Evolutionary conservation across 2,797 vertebrate genomes (phyloP).

Genomic region (Periparus ater): DNA sequence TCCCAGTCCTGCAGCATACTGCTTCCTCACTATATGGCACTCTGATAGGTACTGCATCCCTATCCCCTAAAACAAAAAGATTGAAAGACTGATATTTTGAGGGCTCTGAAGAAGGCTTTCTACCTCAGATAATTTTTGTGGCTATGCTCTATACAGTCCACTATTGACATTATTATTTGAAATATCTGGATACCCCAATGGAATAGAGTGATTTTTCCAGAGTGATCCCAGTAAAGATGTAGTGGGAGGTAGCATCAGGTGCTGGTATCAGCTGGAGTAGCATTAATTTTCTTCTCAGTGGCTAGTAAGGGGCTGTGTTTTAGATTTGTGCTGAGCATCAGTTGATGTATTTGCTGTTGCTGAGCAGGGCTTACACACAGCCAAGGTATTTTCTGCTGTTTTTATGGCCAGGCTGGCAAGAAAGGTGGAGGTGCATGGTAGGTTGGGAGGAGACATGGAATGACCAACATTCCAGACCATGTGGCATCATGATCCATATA

Average conservation of each 20-base stretch:
- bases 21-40: not conserved
- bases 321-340: not conserved
- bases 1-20: not conserved
- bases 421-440: not conserved
- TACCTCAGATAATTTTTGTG: not conserved
- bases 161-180: not conserved
- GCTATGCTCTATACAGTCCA: rapidly evolving
- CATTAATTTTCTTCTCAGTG: not conserved
- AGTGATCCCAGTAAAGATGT: not conserved
- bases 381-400: not conserved
- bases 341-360: not conserved
- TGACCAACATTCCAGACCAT: not conserved
- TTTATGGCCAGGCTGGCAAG: not conserved
- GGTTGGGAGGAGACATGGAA: not conserved
- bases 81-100: not conserved
- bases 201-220: not conserved
- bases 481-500: rapidly evolving
- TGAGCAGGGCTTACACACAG: not conserved
- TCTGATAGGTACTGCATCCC: not conserved
- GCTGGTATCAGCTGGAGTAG: not conserved
- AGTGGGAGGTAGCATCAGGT: not conserved
- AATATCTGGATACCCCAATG: not conserved
- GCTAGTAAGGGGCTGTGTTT: not conserved
- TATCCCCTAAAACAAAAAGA: not conserved
- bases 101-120: not conserved